These are phyloP conservation scores for Peribatodes rhomboidaria DNA, from an alignment of 2,888 invertebrate genomes.

Conservation along the genomic window DNA sequence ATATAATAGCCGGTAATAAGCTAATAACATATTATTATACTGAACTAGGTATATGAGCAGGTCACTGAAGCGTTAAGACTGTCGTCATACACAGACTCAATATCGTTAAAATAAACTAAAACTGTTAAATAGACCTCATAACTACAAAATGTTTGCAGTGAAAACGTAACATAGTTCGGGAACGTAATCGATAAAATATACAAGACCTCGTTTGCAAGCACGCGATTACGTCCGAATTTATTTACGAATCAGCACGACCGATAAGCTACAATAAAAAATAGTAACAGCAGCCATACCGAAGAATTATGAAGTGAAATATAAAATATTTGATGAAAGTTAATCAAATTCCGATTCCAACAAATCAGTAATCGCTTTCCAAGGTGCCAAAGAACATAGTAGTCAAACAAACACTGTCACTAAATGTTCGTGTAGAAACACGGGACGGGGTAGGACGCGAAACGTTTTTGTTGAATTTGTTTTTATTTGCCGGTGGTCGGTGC, in stretches of 20 bases:
- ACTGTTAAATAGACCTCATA: constrained; percentile 20
- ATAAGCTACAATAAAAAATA: constrained; percentile 48
- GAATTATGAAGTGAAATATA: constrained; percentile 26
- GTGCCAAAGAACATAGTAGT: constrained; percentile 20
- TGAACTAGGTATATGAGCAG: neutral
- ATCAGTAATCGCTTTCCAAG: constrained; percentile 19
- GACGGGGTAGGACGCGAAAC: constrained; percentile 75
- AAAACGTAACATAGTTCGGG: constrained; percentile 45
- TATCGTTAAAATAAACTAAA: neutral
- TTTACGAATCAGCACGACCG: constrained; percentile 47
- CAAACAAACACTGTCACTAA: constrained; percentile 57
- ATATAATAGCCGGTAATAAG: neutral
- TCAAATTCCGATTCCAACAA: constrained; percentile 21
- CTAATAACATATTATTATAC: neutral
- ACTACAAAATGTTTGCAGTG: constrained; percentile 37
- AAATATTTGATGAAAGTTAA: constrained; percentile 50
- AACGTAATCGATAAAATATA: constrained; percentile 63
- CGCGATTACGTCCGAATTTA: constrained; percentile 54
- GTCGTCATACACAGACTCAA: neutral
- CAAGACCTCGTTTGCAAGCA: constrained; percentile 63
- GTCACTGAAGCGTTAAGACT: neutral
- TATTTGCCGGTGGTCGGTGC: constrained; percentile 57
- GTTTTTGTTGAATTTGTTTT: constrained; percentile 60
- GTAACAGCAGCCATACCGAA: constrained; percentile 29
- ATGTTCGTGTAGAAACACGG: constrained; percentile 60